Conservation (phyloP, 2,797 vertebrate genomes). For the Danionella dracula region DNA sequence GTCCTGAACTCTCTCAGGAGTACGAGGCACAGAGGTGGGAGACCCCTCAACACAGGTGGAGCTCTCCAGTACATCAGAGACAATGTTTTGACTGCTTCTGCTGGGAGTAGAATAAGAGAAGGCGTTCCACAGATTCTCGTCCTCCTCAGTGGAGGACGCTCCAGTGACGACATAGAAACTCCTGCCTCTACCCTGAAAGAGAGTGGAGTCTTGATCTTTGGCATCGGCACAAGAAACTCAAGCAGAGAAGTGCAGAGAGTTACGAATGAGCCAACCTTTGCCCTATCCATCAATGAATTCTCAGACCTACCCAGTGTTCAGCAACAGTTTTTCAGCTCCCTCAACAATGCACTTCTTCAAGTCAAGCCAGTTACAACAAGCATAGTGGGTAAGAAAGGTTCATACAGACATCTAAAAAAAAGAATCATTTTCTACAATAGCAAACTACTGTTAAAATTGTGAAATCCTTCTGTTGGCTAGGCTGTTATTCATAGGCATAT, state of each 20-base stretch:
- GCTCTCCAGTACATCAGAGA: constrained; percentile 54
- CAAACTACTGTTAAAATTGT: no score
- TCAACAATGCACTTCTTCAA: constrained; percentile 8
- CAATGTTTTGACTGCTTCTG: constrained; percentile 49
- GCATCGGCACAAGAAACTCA: constrained; percentile 22
- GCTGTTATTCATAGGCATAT: no score
- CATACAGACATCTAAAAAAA: no score
- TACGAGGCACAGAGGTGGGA: constrained; percentile 52
- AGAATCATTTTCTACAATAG: no score
- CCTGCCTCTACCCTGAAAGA: constrained; percentile 34
- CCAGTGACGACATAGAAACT: constrained; percentile 16
- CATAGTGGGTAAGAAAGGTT: constrained; percentile 53
- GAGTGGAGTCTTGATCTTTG: constrained; percentile 35
- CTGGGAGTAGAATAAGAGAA: constrained; percentile 52
- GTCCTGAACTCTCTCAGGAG: constrained; percentile 51
- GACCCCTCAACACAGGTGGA: constrained; percentile 53
- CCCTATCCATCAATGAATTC: constrained; percentile 35
- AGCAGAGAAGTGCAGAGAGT: constrained; percentile 64
- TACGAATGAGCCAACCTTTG: constrained; percentile 26
- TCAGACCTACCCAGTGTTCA: constrained; percentile 38
- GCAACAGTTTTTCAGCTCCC: constrained; percentile 19
- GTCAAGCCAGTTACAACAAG: constrained; percentile 52
- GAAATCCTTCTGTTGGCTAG: no score
- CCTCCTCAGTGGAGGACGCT: constrained; percentile 32
- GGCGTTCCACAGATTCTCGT: constrained; percentile 49